A percentile compares a stretch with the other conserved stretches of the same genome.
Evolutionary conservation across 2,797 vertebrate species (phyloP).

Genomic region (Sebastes iracundus): DNA sequence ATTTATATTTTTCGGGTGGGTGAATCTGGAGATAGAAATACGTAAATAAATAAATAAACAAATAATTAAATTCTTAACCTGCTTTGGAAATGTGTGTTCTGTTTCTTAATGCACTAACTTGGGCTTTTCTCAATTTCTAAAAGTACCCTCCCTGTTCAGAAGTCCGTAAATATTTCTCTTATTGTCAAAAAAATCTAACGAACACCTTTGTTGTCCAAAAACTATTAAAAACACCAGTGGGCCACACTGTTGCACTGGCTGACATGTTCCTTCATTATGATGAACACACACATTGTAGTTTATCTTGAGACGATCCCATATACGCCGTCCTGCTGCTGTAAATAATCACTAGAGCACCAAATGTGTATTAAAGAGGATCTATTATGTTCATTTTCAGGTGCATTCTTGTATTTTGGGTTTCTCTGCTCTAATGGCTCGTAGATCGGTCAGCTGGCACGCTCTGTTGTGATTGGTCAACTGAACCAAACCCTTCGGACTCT

Average conservation of each 20-base stretch:
- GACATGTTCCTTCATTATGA: not conserved
- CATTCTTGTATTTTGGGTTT: too few relatives aligned
- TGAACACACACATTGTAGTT: not conserved
- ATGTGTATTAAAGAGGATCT: not conserved
- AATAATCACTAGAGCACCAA: not conserved
- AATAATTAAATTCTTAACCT: constrained; percentile 84
- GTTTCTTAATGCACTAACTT: not conserved
- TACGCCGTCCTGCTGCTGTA: not conserved
- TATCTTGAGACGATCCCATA: not conserved
- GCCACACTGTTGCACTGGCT: not conserved
- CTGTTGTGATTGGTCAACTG: too few relatives aligned
- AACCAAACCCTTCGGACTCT: too few relatives aligned
- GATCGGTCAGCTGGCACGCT: too few relatives aligned
- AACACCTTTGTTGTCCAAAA: not conserved
- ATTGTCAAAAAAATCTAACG: not conserved
- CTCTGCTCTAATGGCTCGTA: too few relatives aligned
- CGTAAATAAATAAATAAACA: constrained; percentile 87
- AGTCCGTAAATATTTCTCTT: not conserved
- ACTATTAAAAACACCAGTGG: not conserved
- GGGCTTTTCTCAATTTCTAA: not conserved
- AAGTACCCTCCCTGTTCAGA: not conserved
- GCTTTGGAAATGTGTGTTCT: constrained; percentile 61
- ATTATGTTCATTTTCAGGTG: too few relatives aligned
- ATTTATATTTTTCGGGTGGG: constrained; percentile 88
- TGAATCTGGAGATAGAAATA: constrained; percentile 86